Evolutionary conservation across 2,888 invertebrate genomes (phyloP), one percentile per base, ranked within the genome.

Genomic region (Lasioglossum leucozonium): DNA sequence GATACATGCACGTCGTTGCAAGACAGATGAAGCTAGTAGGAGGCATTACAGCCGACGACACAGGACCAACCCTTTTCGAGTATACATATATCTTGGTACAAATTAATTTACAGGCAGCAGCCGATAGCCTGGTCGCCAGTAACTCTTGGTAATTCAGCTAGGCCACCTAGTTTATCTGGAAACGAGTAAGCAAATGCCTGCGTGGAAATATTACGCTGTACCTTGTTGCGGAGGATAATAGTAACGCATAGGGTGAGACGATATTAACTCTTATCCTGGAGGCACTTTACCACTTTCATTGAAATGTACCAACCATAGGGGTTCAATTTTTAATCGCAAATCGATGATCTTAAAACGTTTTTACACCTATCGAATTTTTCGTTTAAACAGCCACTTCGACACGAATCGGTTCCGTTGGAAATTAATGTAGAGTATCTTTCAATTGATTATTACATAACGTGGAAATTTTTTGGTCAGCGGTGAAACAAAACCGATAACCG

Each of bases 1-100:
- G 30, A 22, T 37, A 6, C 37, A 40, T 80, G 78, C 73, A 76
- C 65, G 79, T 77, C 71, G 65, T 72, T 40, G 72, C 62, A 74
- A 86, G 84, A 84, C 55, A 80, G 47, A 82, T 84, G 86, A 77
- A 83, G 44, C 69, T 37, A 26, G 30, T 69, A 18, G 11, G 65
- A 30, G 55, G 37, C 58, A 80, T 62, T 80, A 71, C 65, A 77
- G 51, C 22, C n/a, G n/a, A 13, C 26, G 62, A 47, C 47, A 22
- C 47, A 3, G 22, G 16, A 11, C 18, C 26, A 34, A 22, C 22
- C 71, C 65, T 75, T 62, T 71, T 55, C 72, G 26, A 11, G 69
- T 42, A 58, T 30, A 40, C 11, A 18, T 65, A 44, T 76, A 71
- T 51, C 30, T 42, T 42, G 13, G 42, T 67, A 55, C 62, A 26